A percentile compares a stretch with the other conserved stretches of the same genome.
phyloP scores from a whole-genome alignment of 2,113 vertebrate genomes.

The Caranx melampygus region DNA sequence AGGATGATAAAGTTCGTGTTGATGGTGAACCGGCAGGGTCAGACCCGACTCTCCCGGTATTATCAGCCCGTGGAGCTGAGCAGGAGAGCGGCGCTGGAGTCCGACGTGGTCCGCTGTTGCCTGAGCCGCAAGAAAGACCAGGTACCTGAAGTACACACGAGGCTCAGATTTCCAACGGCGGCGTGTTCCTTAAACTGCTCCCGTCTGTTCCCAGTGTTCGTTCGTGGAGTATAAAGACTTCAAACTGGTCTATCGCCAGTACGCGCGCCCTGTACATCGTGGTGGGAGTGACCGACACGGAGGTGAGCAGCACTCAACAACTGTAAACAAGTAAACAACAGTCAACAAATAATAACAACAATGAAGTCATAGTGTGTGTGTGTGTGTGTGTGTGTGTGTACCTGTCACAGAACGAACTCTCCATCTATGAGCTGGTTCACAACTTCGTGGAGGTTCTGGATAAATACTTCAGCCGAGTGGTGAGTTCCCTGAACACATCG shows the following conservation, averaged over 20 bases:
- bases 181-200: neutral
- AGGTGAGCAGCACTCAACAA: constrained; percentile 83
- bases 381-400: neutral
- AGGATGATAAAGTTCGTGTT: constrained; percentile 96
- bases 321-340: no score
- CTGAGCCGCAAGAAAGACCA: constrained; percentile 90
- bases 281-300: constrained; percentile 90
- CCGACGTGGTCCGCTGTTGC: constrained; percentile 92
- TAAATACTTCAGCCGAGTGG: constrained; percentile 98
- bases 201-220: constrained; percentile 87
- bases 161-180: neutral
- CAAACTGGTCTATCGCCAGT: constrained; percentile 94
- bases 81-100: constrained; percentile 88
- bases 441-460: constrained; percentile 98
- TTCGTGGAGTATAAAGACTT: constrained; percentile 98
- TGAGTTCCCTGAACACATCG: constrained; percentile 70
- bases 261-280: constrained; percentile 95
- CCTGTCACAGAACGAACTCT: constrained; percentile 93
- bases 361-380: no score
- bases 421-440: constrained; percentile 95
- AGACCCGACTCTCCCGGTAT: constrained; percentile 92
- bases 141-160: constrained; percentile 25
- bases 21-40: constrained; percentile 98
- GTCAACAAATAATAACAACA: no score
- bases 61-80: constrained; percentile 89